Evolutionary conservation across 1,140 invertebrate genomes (phyloP).

Genomic region (Mamestra configurata): DNA sequence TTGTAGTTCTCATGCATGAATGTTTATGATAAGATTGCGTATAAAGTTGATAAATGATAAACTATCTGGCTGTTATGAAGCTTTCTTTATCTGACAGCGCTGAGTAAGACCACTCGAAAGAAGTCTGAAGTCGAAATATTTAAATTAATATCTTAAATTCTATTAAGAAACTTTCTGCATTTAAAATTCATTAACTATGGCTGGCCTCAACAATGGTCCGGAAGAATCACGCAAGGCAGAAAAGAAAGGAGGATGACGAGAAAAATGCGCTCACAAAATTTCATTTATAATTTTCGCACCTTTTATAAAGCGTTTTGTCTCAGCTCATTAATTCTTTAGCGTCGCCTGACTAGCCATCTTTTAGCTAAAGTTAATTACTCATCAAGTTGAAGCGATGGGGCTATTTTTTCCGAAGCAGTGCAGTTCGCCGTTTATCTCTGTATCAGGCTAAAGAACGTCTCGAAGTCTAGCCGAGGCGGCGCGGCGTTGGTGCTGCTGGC

Average conservation of each 20-base stretch:
- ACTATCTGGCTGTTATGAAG: neutral
- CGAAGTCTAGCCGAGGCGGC: constrained; percentile 50
- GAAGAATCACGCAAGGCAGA: neutral
- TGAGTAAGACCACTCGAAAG: neutral
- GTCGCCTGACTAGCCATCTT: constrained; percentile 41
- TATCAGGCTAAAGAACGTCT: constrained; percentile 54
- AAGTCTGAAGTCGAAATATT: neutral
- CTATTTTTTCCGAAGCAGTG: constrained; percentile 42
- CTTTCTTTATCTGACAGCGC: constrained; percentile 3
- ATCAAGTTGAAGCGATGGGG: constrained; percentile 24
- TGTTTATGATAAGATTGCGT: constrained; percentile 4
- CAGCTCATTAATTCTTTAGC: constrained; percentile 37
- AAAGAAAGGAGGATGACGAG: neutral
- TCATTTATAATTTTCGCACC: constrained; percentile 32
- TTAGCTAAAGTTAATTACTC: constrained; percentile 37
- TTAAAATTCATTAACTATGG: neutral
- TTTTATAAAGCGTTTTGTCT: constrained; percentile 22
- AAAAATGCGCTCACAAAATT: constrained; percentile 22
- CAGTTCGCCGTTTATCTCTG: constrained; percentile 56
- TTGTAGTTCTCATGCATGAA: constrained; percentile 18
- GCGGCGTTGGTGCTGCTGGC: constrained; percentile 51
- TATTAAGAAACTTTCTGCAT: too few species aligned
- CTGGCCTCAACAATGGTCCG: neutral
- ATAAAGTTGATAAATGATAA: constrained; percentile 20
- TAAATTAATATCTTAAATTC: neutral